Evolutionary conservation across 2,797 vertebrate genomes (phyloP).

Genomic region (Mus minutoides): DNA sequence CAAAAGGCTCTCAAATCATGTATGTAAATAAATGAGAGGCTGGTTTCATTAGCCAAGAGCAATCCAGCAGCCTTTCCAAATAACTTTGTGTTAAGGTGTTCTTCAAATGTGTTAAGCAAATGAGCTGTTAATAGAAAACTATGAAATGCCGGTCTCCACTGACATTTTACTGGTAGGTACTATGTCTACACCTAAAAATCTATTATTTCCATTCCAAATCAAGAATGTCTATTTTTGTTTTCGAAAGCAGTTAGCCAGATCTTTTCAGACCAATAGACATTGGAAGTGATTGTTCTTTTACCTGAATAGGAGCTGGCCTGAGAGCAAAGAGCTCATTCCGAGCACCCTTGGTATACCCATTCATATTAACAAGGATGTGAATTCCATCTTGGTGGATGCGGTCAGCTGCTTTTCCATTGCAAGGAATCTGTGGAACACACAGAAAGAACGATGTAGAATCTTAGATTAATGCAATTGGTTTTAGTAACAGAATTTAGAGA

Average conservation of each 20-base stretch:
- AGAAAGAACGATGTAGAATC: constrained; percentile 24
- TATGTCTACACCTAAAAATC: background rate
- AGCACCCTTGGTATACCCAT: constrained; percentile 99
- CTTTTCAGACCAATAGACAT: background rate
- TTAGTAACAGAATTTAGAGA: constrained; percentile 47
- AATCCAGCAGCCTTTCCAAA: background rate
- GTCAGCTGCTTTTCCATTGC: constrained; percentile 99
- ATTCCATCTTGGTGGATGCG: constrained; percentile 98
- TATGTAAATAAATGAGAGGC: background rate
- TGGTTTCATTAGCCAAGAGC: background rate
- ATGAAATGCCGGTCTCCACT: background rate
- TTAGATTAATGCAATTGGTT: constrained; percentile 4
- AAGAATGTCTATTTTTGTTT: background rate
- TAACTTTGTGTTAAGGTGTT: background rate
- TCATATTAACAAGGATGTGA: constrained; percentile 99
- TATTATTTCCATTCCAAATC: background rate
- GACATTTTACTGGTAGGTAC: background rate
- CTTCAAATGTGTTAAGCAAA: background rate
- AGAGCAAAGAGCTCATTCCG: constrained; percentile 98
- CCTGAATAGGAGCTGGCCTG: constrained; percentile 91
- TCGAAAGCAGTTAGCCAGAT: background rate
- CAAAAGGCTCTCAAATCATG: background rate
- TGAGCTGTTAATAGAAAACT: background rate
- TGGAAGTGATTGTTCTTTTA: background rate
- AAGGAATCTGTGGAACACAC: constrained; percentile 91